Conservation (phyloP, 1,140 invertebrate genomes). For the Popillia japonica region DNA sequence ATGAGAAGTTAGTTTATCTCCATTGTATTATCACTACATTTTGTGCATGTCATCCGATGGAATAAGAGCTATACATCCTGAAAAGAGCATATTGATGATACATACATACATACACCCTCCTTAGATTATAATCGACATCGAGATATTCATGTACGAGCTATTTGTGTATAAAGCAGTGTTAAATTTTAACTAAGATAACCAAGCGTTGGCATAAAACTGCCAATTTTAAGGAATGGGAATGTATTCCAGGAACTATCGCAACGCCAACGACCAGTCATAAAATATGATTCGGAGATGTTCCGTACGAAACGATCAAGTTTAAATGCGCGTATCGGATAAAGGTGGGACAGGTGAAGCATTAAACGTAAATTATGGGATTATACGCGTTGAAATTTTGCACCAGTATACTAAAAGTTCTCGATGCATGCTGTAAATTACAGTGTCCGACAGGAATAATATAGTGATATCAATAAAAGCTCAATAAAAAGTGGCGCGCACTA, state of each 20-base stretch:
- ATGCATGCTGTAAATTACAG: slow-evolving; percentile 8
- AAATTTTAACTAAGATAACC: too few species aligned
- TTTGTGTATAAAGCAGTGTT: neutral
- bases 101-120: neutral
- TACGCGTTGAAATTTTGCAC: slow-evolving; percentile 17
- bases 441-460: slow-evolving; percentile 16
- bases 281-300: slow-evolving; percentile 20
- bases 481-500: slow-evolving; percentile 1
- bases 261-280: neutral
- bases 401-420: slow-evolving; percentile 3
- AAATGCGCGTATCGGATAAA: neutral
- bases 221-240: neutral
- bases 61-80: neutral
- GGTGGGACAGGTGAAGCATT: slow-evolving; percentile 8
- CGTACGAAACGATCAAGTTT: neutral
- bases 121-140: neutral
- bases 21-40: slow-evolving; percentile 37
- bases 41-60: slow-evolving; percentile 30
- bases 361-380: neutral
- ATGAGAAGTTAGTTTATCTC: slow-evolving; percentile 38
- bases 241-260: neutral
- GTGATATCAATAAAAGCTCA: slow-evolving; percentile 29
- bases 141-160: neutral
- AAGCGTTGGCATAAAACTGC: too few species aligned
- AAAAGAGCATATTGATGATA: slow-evolving; percentile 1